Percentiles rank a stretch among this genome's conserved stretches.
These are phyloP conservation scores for Cryptotis parvus DNA, from an alignment of 2,113 vertebrate species.

Conservation along the genomic window DNA sequence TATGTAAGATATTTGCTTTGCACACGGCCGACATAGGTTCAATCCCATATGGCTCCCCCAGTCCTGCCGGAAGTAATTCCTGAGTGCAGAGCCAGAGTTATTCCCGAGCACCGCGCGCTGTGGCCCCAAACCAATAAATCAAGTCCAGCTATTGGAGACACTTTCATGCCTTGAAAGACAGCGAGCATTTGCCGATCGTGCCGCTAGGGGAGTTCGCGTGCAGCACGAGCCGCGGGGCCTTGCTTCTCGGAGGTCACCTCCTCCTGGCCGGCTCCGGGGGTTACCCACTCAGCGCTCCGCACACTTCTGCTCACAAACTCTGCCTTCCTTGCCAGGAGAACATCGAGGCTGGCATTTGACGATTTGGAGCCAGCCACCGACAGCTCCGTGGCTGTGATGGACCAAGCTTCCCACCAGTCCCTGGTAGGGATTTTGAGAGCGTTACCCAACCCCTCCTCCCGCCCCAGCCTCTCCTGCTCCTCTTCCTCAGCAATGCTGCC, in stretches of 20 bases:
- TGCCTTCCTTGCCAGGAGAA: slow-evolving; percentile 92
- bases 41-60: too few relatives aligned
- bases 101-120: too few relatives aligned
- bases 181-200: not conserved
- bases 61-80: too few relatives aligned
- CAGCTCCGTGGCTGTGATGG: slow-evolving; percentile 93
- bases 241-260: not conserved
- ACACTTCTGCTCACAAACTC: rapidly evolving
- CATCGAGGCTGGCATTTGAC: slow-evolving; percentile 95
- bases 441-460: too few relatives aligned
- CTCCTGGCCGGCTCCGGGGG: not conserved
- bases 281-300: not conserved
- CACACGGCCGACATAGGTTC: too few relatives aligned
- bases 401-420: slow-evolving; percentile 95
- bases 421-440: slow-evolving; percentile 93
- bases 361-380: slow-evolving; percentile 92
- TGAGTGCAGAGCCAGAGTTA: too few relatives aligned
- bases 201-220: too few relatives aligned
- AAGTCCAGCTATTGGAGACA: too few relatives aligned
- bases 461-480: not conserved
- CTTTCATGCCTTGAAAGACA: not conserved
- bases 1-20: too few relatives aligned
- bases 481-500: not conserved
- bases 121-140: too few relatives aligned
- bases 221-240: not conserved